Conservation (phyloP, 2,113 vertebrate species). For the Monopterus albus region DNA sequence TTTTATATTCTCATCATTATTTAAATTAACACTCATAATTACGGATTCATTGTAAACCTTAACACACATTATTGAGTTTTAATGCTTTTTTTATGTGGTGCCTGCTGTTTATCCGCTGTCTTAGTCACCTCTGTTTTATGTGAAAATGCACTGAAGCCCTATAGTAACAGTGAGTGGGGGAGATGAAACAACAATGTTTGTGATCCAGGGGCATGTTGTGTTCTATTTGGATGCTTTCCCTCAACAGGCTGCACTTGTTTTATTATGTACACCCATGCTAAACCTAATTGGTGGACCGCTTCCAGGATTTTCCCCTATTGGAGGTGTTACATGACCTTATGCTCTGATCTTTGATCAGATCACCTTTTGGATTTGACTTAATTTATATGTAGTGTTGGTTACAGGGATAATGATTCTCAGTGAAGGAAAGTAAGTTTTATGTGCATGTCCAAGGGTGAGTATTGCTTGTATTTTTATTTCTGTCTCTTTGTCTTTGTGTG, state of each 20-base stretch:
- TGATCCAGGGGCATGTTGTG: constrained; percentile 50
- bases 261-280: constrained; percentile 53
- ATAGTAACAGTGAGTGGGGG: constrained; percentile 18
- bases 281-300: constrained; percentile 26
- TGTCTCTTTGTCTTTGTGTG: constrained; percentile 24
- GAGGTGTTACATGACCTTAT: constrained; percentile 13
- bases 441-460: not conserved
- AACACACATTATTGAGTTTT: not conserved
- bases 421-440: not conserved
- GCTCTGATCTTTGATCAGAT: constrained; percentile 5
- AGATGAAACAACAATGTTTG: constrained; percentile 39
- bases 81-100: not conserved
- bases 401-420: not conserved
- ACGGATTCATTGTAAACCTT: no score
- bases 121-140: constrained; percentile 15
- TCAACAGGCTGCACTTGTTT: constrained; percentile 52
- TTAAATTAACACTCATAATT: no score
- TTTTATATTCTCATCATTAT: no score
- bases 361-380: not conserved
- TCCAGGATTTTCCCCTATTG: constrained; percentile 7
- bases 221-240: constrained; percentile 55
- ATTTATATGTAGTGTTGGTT: not conserved
- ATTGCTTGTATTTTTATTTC: constrained; percentile 4
- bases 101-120: no score
- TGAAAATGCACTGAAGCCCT: constrained; percentile 9